Conservation (phyloP, 2,113 vertebrate species). For the Ochotona princeps region DNA sequence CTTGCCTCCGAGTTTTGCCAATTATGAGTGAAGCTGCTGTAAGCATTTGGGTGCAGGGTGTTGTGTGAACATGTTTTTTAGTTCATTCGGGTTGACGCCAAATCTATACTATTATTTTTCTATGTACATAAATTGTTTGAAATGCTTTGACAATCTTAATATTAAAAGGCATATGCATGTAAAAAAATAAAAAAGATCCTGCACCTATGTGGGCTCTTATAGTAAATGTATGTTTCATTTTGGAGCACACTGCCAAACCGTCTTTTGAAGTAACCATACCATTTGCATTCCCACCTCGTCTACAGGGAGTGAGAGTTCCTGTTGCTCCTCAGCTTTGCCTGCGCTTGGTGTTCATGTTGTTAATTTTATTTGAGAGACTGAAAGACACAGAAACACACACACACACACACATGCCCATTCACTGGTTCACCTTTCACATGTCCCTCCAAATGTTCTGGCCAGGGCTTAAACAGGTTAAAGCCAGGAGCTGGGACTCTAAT, state of each 20-base stretch:
- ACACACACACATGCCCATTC: too few species aligned
- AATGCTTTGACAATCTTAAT: conserved; percentile 69
- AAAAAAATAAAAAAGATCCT: neutral
- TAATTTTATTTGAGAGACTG: too few species aligned
- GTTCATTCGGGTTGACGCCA: neutral
- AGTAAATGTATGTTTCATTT: neutral
- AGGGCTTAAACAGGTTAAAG: too few species aligned
- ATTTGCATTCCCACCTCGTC: neutral
- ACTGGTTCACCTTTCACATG: too few species aligned
- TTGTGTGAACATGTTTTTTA: neutral
- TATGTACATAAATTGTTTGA: conserved; percentile 51
- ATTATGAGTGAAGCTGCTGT: neutral
- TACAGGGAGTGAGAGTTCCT: neutral
- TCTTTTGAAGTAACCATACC: neutral
- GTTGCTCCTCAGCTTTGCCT: neutral
- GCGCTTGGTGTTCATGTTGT: neutral
- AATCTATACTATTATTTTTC: conserved; percentile 58
- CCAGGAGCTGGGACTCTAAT: too few species aligned
- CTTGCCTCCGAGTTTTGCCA: neutral
- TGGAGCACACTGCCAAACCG: neutral
- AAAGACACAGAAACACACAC: too few species aligned
- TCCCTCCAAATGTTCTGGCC: too few species aligned
- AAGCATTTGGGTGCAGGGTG: neutral
- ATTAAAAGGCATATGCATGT: conserved; percentile 67
- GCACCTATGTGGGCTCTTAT: too few species aligned